Conservation (phyloP, 2,888 invertebrate species). For the Mylabris sibirica region DNA sequence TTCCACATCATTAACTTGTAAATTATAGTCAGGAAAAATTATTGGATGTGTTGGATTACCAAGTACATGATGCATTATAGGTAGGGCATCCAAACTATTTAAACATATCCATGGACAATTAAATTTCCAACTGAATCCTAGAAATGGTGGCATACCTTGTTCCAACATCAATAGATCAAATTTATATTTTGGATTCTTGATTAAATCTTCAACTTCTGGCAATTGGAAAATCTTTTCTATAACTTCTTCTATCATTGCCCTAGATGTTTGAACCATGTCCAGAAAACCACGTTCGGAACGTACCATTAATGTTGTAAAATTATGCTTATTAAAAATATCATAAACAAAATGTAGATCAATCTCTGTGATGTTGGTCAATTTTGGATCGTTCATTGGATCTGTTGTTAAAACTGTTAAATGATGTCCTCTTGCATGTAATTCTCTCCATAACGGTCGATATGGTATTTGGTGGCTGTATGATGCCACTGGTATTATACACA, state of each 20-base stretch:
- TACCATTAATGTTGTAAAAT: neutral
- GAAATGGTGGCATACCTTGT: slow-evolving; percentile 45
- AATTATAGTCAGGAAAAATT: slow-evolving; percentile 51
- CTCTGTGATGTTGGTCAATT: slow-evolving; percentile 38
- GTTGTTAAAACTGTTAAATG: slow-evolving; percentile 54
- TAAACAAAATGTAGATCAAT: slow-evolving; percentile 37
- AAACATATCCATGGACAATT: slow-evolving; percentile 54
- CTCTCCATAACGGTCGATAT: slow-evolving; percentile 47
- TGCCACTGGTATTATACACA: slow-evolving; percentile 46
- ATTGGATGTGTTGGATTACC: slow-evolving; percentile 56
- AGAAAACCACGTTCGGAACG: neutral
- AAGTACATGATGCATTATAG: slow-evolving; percentile 47
- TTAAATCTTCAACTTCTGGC: slow-evolving; percentile 50
- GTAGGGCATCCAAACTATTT: slow-evolving; percentile 48
- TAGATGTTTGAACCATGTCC: neutral
- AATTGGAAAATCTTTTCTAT: neutral
- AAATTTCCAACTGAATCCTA: slow-evolving; percentile 52
- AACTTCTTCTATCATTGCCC: slow-evolving; percentile 39
- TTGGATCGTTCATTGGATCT: slow-evolving; percentile 40
- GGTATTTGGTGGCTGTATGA: slow-evolving; percentile 50
- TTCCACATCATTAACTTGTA: slow-evolving; percentile 36
- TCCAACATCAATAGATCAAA: slow-evolving; percentile 56
- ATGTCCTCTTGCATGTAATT: slow-evolving; percentile 50
- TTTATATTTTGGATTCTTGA: slow-evolving; percentile 46
- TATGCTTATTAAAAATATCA: slow-evolving; percentile 2